Evolutionary conservation across 2,888 invertebrate species (phyloP).

Genomic region (Caenorhabditis doughertyi): DNA sequence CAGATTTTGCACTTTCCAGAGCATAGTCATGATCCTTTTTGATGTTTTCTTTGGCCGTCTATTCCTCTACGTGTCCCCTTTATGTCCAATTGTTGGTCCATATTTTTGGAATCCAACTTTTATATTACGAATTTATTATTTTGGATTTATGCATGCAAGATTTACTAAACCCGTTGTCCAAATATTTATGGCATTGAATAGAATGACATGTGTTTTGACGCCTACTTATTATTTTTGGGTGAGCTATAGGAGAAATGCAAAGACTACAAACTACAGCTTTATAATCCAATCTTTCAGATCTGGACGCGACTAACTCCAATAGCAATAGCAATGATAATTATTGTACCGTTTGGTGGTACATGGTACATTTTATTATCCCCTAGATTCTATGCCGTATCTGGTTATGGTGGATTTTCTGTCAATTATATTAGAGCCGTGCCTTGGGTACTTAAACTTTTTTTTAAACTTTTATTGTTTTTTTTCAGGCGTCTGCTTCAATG

Average conservation of each 20-base stretch:
- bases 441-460: constrained; percentile 30
- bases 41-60: not conserved
- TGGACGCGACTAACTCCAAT: not conserved
- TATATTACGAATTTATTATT: constrained; percentile 1
- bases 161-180: constrained; percentile 36
- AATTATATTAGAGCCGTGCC: constrained; percentile 29
- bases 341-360: not conserved
- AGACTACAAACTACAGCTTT: too few species aligned
- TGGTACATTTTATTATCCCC: constrained; percentile 2
- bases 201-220: constrained; percentile 17
- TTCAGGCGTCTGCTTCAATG: constrained; percentile 31
- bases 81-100: constrained; percentile 23
- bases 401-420: constrained; percentile 36
- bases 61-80: constrained; percentile 13
- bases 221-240: constrained; percentile 1
- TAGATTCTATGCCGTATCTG: too few species aligned
- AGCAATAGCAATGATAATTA: not conserved
- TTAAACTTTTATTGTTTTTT: not conserved
- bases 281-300: too few species aligned
- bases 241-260: too few species aligned
- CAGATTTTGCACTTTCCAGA: too few species aligned
- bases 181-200: constrained; percentile 28
- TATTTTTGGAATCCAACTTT: constrained; percentile 28
- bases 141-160: constrained; percentile 13
- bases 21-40: not conserved